phyloP scores from a whole-genome alignment of 2,888 invertebrate genomes.

The Drosophila seclusa region DNA sequence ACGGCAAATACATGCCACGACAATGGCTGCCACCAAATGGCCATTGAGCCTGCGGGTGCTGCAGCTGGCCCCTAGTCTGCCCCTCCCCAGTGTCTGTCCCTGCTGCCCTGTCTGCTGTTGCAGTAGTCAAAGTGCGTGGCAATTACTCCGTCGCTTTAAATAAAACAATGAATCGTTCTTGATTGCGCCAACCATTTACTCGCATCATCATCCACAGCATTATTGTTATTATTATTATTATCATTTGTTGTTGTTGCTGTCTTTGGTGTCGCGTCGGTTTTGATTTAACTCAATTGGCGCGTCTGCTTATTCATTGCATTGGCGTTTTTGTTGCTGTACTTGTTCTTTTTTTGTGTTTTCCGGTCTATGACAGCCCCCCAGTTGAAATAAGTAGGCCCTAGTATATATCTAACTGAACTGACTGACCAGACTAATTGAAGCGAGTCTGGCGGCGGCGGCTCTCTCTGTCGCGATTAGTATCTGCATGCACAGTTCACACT shows the following conservation, averaged over 20 bases:
- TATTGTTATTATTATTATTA: constrained; percentile 36
- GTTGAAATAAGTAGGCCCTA: constrained; percentile 17
- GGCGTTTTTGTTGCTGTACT: constrained; percentile 14
- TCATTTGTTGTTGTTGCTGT: constrained; percentile 23
- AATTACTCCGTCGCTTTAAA: constrained; percentile 78
- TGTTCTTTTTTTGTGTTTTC: constrained; percentile 63
- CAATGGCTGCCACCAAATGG: constrained; percentile 55
- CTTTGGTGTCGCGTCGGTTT: constrained; percentile 66
- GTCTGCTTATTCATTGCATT: constrained; percentile 76
- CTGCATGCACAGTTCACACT: constrained; percentile 83
- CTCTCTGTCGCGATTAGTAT: constrained; percentile 58
- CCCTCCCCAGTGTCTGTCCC: constrained; percentile 4
- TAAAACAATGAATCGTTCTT: constrained; percentile 79
- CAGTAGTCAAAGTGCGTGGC: constrained; percentile 79
- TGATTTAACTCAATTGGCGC: constrained; percentile 77
- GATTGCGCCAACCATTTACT: constrained; percentile 65
- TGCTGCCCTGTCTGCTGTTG: constrained; percentile 28
- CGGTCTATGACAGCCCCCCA: constrained; percentile 65
- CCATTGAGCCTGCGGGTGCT: constrained; percentile 63
- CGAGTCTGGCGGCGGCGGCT: constrained; percentile 57
- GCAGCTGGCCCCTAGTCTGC: neutral
- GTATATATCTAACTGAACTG: constrained; percentile 44
- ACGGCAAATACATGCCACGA: constrained; percentile 46
- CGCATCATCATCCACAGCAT: constrained; percentile 28
- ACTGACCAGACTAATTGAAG: constrained; percentile 76